Conservation (phyloP, 2,113 vertebrate genomes). For the Hemiscyllium ocellatum region DNA sequence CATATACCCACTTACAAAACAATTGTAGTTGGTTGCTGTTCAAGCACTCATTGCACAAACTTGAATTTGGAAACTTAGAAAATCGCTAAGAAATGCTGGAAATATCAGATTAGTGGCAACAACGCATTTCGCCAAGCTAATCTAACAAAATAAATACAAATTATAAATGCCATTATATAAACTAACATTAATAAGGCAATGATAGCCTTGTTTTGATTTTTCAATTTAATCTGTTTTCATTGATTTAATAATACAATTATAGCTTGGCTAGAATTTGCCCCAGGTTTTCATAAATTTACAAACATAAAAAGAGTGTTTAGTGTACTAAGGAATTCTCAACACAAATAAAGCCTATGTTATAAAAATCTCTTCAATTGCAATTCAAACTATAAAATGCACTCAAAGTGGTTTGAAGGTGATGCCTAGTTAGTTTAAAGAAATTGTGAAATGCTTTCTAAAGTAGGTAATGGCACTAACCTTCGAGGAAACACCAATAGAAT, state of each 20-base stretch:
- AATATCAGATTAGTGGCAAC: constrained; percentile 38
- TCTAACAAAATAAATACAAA: constrained; percentile 84
- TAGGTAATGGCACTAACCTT: background rate
- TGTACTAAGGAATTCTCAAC: background rate
- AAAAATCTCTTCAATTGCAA: background rate
- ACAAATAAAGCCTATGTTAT: constrained; percentile 8
- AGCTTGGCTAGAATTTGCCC: constrained; percentile 71
- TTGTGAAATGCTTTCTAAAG: background rate
- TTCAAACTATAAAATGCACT: background rate
- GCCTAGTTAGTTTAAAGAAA: constrained; percentile 21
- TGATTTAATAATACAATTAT: constrained; percentile 89
- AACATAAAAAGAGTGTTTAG: background rate
- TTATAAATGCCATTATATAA: constrained; percentile 86
- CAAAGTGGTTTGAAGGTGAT: background rate
- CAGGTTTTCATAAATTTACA: constrained; percentile 82
- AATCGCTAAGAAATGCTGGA: background rate
- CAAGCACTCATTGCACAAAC: background rate
- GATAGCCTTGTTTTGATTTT: constrained; percentile 83
- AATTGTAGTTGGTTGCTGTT: background rate
- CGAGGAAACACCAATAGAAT: background rate
- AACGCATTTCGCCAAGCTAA: constrained; percentile 70
- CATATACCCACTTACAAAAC: background rate
- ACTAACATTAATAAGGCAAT: constrained; percentile 91
- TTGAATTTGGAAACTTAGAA: background rate
- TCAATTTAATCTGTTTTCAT: constrained; percentile 74